Evolutionary conservation across 2,797 vertebrate species (phyloP).

Genomic region (Hafferia zeledoni): DNA sequence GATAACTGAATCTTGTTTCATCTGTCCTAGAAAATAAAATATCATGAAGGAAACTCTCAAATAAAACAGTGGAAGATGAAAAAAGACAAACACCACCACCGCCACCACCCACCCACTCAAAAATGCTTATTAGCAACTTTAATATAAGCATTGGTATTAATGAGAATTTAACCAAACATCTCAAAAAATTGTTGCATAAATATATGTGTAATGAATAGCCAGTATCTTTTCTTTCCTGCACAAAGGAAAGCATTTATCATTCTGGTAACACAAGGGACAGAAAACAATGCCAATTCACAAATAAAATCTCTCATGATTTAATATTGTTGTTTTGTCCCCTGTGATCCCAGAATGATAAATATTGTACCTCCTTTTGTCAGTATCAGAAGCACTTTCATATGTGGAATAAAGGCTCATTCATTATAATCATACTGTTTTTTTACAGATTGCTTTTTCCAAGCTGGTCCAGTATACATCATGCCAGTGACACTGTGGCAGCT

Average conservation of each 20-base stretch:
- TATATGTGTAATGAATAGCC: not conserved
- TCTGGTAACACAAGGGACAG: conserved; percentile 33
- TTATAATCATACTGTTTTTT: not conserved
- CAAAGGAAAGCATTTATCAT: conserved; percentile 61
- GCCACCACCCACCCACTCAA: no score
- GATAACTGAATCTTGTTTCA: conserved; percentile 16
- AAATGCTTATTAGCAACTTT: not conserved
- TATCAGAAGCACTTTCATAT: conserved; percentile 39
- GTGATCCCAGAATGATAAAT: conserved; percentile 64
- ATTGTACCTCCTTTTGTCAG: conserved; percentile 53
- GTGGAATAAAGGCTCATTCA: conserved; percentile 50
- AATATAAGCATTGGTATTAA: not conserved
- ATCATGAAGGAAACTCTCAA: not conserved
- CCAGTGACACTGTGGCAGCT: not conserved
- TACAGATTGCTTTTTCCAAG: conserved; percentile 37
- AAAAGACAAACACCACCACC: not conserved
- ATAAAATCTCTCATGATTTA: conserved; percentile 63
- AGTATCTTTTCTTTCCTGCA: conserved; percentile 22
- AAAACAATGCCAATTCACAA: conserved; percentile 57
- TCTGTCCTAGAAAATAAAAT: conserved; percentile 25
- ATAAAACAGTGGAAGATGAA: not conserved
- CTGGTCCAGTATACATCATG: not conserved
- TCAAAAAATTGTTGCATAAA: not conserved
- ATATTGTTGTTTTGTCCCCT: conserved; percentile 55
- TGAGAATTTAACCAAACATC: not conserved